A percentile compares a stretch with the other conserved stretches of the same genome.
Evolutionary conservation across 2,888 invertebrate genomes (phyloP).

Genomic region (Plebejus argus): DNA sequence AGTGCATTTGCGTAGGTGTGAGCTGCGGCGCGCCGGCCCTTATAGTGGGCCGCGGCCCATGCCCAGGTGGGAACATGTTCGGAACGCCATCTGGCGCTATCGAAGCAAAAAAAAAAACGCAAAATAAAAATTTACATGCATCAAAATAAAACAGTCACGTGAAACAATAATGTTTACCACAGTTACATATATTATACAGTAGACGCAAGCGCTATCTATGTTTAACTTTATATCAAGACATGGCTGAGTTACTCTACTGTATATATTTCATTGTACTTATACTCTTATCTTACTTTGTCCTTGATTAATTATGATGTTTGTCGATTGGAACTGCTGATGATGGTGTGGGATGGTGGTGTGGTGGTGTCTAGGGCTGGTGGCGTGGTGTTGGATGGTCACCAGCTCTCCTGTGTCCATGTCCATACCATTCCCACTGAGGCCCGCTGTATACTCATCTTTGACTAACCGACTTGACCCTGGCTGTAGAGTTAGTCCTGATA

Average conservation of each 20-base stretch:
- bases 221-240: no score
- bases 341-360: slow-evolving; percentile 70
- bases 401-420: slow-evolving; percentile 77
- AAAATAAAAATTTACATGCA: slow-evolving; percentile 63
- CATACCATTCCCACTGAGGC: slow-evolving; percentile 82
- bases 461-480: slow-evolving; percentile 91
- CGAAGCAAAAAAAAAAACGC: slow-evolving; percentile 57
- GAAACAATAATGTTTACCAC: background rate
- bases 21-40: slow-evolving; percentile 60
- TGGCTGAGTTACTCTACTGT: background rate
- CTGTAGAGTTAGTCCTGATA: slow-evolving; percentile 94
- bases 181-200: background rate
- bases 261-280: background rate
- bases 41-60: slow-evolving; percentile 63
- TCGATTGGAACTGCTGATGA: slow-evolving; percentile 71
- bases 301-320: slow-evolving; percentile 75
- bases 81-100: slow-evolving; percentile 75
- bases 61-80: slow-evolving; percentile 72
- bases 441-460: slow-evolving; percentile 95
- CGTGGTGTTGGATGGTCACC: slow-evolving; percentile 76
- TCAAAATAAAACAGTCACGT: slow-evolving; percentile 53
- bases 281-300: slow-evolving; percentile 64
- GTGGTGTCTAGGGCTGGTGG: slow-evolving; percentile 73
- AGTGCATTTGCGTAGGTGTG: slow-evolving; percentile 53
- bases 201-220: background rate